Evolutionary conservation across 2,797 vertebrate genomes (phyloP).

Genomic region (Labroides dimidiatus): DNA sequence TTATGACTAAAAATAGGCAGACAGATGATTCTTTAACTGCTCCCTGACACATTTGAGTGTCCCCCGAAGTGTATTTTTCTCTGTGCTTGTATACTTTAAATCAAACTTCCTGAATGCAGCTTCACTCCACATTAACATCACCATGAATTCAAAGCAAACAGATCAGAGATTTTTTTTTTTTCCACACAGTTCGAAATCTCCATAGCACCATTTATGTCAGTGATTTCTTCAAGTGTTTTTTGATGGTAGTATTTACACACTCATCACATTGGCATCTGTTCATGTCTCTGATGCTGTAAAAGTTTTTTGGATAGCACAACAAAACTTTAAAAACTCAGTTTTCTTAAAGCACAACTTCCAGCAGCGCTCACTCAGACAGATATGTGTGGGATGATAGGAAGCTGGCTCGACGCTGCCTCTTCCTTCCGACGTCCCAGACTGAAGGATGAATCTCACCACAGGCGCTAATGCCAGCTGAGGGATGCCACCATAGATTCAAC

Average conservation of each 20-base stretch:
- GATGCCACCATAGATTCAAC: conserved; percentile 71
- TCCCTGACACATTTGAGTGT: conserved; percentile 17
- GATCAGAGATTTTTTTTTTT: conserved; percentile 53
- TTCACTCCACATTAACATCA: conserved; percentile 39
- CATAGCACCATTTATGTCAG: conserved; percentile 18
- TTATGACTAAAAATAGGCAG: conserved; percentile 38
- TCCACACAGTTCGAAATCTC: too few relatives aligned
- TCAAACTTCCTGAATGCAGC: conserved; percentile 46
- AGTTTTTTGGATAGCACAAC: conserved; percentile 32
- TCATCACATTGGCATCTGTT: neutral
- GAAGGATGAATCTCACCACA: conserved; percentile 73
- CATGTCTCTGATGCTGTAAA: conserved; percentile 19
- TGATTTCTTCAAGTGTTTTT: conserved; percentile 35
- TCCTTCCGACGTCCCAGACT: conserved; percentile 60
- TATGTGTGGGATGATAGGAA: conserved; percentile 68
- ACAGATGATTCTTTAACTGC: conserved; percentile 33
- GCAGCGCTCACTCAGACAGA: conserved; percentile 58
- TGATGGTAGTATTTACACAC: conserved; percentile 6
- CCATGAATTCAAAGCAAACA: conserved; percentile 46
- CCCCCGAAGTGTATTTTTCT: conserved; percentile 14
- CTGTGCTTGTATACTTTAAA: conserved; percentile 46
- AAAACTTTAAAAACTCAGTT: conserved; percentile 22
- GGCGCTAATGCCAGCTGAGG: conserved; percentile 67
- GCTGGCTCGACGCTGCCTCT: conserved; percentile 57
- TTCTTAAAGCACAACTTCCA: conserved; percentile 45